Conservation (phyloP, 2,888 invertebrate genomes). For the Drosophila subsilvestris region DNA sequence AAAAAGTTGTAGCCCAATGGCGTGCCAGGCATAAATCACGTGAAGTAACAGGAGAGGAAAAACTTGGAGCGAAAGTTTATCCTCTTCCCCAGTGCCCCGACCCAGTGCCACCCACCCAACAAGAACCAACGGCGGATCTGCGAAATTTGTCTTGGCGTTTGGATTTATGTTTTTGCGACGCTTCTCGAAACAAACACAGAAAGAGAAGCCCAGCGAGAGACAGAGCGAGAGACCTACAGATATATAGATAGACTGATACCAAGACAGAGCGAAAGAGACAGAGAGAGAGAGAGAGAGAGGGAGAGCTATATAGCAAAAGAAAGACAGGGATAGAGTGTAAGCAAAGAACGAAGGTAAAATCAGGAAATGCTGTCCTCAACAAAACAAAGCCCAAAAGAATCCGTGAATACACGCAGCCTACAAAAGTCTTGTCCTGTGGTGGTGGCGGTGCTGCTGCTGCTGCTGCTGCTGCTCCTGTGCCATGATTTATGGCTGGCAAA, state of each 20-base stretch:
- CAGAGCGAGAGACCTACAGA: constrained; percentile 16
- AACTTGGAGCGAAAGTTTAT: constrained; percentile 69
- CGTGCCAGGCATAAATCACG: constrained; percentile 73
- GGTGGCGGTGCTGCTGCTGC: background rate
- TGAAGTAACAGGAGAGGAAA: constrained; percentile 62
- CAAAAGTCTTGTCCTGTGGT: constrained; percentile 39
- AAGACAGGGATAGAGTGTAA: background rate
- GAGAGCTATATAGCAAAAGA: background rate
- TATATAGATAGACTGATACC: constrained; percentile 25
- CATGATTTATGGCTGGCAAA: constrained; percentile 74
- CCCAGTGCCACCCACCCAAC: background rate
- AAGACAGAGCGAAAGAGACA: constrained; percentile 5
- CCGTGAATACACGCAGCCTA: constrained; percentile 63
- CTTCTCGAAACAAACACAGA: constrained; percentile 71
- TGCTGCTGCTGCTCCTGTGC: constrained; percentile 26
- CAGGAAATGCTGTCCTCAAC: constrained; percentile 80
- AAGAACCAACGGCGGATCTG: constrained; percentile 71
- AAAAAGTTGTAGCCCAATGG: constrained; percentile 73
- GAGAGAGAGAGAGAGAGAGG: constrained; percentile 1
- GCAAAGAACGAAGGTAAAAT: constrained; percentile 70
- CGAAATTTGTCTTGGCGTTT: constrained; percentile 81
- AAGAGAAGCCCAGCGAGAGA: constrained; percentile 21
- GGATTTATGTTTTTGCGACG: constrained; percentile 79
- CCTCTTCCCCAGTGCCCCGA: constrained; percentile 5
- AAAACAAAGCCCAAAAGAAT: constrained; percentile 77